A percentile compares a stretch with the other conserved stretches of the same genome.
These are phyloP conservation scores for Capitulum mitella DNA, from an alignment of 2,888 invertebrate genomes.

Conservation along the genomic window DNA sequence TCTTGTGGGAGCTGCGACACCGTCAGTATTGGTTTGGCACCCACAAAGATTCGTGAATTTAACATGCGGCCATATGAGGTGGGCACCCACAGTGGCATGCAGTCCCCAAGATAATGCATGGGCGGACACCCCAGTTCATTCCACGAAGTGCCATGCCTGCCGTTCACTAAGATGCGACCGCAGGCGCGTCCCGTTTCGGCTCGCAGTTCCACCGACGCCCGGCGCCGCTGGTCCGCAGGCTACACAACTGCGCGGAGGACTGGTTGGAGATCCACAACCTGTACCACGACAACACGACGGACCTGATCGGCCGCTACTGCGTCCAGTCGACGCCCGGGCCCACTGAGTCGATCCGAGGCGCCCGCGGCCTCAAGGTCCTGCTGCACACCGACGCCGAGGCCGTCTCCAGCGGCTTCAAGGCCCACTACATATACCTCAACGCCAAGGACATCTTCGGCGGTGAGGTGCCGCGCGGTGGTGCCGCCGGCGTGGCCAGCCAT, in stretches of 20 bases:
- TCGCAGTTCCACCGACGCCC: no score
- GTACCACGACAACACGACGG: conserved; percentile 49
- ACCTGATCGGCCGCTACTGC: conserved; percentile 86
- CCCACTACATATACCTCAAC: conserved; percentile 84
- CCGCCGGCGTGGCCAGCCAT: no score
- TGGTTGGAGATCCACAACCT: conserved; percentile 91
- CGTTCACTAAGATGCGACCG: no score
- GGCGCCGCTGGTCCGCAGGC: neutral
- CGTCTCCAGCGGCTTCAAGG: conserved; percentile 92
- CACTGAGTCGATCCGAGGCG: conserved; percentile 81
- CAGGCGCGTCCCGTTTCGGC: no score
- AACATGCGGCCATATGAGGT: no score
- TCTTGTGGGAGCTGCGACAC: no score
- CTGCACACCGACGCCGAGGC: conserved; percentile 79
- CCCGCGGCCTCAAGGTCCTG: conserved; percentile 76
- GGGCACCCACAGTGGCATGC: no score
- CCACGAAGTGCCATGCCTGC: no score
- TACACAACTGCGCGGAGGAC: conserved; percentile 73
- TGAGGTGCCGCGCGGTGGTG: conserved; percentile 40
- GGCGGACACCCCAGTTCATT: no score
- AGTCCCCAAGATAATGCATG: no score
- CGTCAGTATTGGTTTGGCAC: no score
- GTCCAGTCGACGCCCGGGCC: conserved; percentile 87
- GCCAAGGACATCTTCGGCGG: conserved; percentile 77
- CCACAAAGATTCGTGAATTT: no score